Percentiles rank a stretch among this genome's conserved stretches.
Evolutionary conservation across 2,113 vertebrate genomes (phyloP).

Genomic region (Enhydra lutris): DNA sequence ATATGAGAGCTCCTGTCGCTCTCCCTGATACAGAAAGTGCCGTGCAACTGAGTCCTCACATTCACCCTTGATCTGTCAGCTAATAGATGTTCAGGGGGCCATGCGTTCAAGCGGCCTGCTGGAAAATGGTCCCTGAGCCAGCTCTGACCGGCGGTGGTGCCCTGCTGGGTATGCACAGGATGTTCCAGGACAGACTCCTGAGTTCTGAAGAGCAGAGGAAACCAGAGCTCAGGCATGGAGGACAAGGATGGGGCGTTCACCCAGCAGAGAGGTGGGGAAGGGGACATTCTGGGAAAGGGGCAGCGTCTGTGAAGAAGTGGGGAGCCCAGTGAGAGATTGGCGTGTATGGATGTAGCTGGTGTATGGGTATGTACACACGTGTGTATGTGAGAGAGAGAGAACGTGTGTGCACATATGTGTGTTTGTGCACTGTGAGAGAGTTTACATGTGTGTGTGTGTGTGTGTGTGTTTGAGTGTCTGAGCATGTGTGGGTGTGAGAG

Average conservation of each 20-base stretch:
- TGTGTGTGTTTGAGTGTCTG: neutral
- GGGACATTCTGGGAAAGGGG: neutral
- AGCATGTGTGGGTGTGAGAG: neutral
- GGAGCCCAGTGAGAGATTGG: neutral
- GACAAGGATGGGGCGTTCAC: neutral
- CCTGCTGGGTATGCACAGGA: fast-evolving
- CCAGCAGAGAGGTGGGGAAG: neutral
- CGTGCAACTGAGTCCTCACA: neutral
- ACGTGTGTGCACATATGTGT: neutral
- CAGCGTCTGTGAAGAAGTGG: neutral
- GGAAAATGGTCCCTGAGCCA: neutral
- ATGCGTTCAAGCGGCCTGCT: neutral
- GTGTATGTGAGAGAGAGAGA: neutral
- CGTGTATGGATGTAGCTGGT: neutral
- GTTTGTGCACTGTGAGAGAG: neutral
- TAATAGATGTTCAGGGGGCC: too few species aligned
- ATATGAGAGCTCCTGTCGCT: fast-evolving
- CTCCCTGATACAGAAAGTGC: neutral
- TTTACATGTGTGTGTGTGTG: neutral
- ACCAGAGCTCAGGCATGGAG: too few species aligned
- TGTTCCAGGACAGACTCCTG: neutral
- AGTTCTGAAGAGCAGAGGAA: neutral
- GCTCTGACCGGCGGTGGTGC: fast-evolving
- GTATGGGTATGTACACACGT: neutral
- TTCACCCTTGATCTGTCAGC: neutral